phyloP scores from a whole-genome alignment of 2,113 vertebrate species.

The Indicator maculatus region DNA sequence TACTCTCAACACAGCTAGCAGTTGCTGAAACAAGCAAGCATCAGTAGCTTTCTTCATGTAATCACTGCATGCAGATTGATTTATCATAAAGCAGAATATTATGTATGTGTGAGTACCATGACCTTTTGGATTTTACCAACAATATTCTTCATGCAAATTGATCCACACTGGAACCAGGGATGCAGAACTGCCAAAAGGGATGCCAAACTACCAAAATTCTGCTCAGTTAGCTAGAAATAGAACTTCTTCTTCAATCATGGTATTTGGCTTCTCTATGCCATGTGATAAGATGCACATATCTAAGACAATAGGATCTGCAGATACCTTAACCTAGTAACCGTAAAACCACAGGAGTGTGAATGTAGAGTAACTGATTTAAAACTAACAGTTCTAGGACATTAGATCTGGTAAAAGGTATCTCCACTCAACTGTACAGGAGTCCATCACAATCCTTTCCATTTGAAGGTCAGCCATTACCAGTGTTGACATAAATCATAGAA shows the following conservation, averaged over 20 bases:
- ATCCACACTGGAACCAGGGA: neutral
- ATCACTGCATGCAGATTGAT: conserved; percentile 17
- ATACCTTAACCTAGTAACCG: conserved; percentile 4
- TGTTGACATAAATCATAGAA: neutral
- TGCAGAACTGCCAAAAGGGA: conserved; percentile 5
- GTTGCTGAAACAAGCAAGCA: conserved; percentile 16
- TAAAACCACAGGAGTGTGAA: conserved; percentile 38
- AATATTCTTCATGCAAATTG: conserved; percentile 46
- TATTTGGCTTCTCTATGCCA: neutral
- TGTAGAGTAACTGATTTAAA: conserved; percentile 17
- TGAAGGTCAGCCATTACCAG: neutral
- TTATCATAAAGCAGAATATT: conserved; percentile 39
- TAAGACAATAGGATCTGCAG: conserved; percentile 21
- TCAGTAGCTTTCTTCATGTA: neutral
- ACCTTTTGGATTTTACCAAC: conserved; percentile 39
- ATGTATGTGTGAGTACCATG: neutral
- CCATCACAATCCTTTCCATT: neutral
- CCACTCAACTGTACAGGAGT: neutral
- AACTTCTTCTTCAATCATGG: neutral
- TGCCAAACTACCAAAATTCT: neutral
- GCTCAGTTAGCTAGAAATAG: conserved; percentile 19
- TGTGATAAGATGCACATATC: neutral
- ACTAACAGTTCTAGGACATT: conserved; percentile 41
- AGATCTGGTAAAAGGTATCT: conserved; percentile 15
- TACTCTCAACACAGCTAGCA: neutral